These are phyloP conservation scores for Agelaius phoeniceus DNA, from an alignment of 2,113 vertebrate species.

Conservation along the genomic window DNA sequence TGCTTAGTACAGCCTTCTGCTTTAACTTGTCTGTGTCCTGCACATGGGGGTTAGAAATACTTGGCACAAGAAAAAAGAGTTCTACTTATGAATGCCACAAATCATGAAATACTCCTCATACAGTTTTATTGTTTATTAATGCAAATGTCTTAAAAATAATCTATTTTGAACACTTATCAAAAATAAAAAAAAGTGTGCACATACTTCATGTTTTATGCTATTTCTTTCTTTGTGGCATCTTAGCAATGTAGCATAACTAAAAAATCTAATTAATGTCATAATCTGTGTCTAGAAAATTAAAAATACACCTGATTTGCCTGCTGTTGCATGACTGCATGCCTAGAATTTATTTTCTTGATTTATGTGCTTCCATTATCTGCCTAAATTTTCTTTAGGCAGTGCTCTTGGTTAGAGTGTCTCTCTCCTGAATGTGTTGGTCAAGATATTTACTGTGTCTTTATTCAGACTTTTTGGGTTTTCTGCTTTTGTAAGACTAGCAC, in stretches of 20 bases:
- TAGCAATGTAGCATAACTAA: conserved; percentile 1
- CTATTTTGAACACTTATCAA: neutral
- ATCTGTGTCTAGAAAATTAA: neutral
- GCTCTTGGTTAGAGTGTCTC: neutral
- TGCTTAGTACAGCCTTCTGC: neutral
- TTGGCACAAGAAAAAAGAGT: neutral
- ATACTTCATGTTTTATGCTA: conserved; percentile 77
- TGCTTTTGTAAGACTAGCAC: neutral
- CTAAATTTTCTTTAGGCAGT: neutral
- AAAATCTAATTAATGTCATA: conserved; percentile 8
- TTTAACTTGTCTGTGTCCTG: neutral
- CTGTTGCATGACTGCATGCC: conserved; percentile 30
- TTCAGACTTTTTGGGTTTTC: neutral
- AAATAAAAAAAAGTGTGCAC: conserved; percentile 1
- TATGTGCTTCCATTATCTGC: neutral
- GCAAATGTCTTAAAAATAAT: neutral
- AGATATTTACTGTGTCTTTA: neutral
- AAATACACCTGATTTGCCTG: neutral
- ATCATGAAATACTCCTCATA: neutral
- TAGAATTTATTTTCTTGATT: conserved; percentile 9
- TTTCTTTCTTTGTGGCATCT: conserved; percentile 29
- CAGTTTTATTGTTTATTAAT: neutral
- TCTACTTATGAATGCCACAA: neutral
- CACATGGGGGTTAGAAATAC: neutral
- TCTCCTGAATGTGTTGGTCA: neutral